phyloP scores from a whole-genome alignment of 2,888 invertebrate genomes.

The Cephus runcator region DNA sequence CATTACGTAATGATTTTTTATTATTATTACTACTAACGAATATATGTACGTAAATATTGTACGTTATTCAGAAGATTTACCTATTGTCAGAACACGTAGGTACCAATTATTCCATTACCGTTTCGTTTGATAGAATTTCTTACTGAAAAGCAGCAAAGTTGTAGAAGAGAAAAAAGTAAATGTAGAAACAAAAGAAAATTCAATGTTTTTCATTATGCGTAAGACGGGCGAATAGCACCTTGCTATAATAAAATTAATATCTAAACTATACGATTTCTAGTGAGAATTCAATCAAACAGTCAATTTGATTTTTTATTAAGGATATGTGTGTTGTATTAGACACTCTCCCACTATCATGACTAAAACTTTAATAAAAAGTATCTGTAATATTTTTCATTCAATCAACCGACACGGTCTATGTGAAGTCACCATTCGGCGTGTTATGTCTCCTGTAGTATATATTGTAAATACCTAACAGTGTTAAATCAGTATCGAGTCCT shows the following conservation, averaged over 20 bases:
- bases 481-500: not conserved
- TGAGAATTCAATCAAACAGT: not conserved
- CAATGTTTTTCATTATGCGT: not conserved
- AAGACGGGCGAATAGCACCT: too few species aligned
- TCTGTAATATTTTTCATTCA: not conserved
- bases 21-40: slow-evolving; percentile 24
- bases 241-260: not conserved
- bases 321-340: not conserved
- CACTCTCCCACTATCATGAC: not conserved
- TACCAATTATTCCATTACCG: not conserved
- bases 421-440: not conserved
- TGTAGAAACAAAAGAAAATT: slow-evolving; percentile 1
- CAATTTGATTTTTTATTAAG: not conserved
- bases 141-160: not conserved
- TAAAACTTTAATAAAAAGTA: not conserved
- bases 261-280: not conserved
- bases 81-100: not conserved
- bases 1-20: slow-evolving; percentile 27
- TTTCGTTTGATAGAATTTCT: not conserved
- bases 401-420: not conserved
- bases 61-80: not conserved
- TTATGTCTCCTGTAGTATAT: not conserved
- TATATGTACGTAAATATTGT: slow-evolving; percentile 16
- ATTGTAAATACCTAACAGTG: not conserved
- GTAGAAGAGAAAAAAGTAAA: slow-evolving; percentile 5